A percentile compares a stretch with the other conserved stretches of the same genome.
Conservation (phyloP, 2,797 vertebrate genomes). For the Masticophis lateralis region DNA sequence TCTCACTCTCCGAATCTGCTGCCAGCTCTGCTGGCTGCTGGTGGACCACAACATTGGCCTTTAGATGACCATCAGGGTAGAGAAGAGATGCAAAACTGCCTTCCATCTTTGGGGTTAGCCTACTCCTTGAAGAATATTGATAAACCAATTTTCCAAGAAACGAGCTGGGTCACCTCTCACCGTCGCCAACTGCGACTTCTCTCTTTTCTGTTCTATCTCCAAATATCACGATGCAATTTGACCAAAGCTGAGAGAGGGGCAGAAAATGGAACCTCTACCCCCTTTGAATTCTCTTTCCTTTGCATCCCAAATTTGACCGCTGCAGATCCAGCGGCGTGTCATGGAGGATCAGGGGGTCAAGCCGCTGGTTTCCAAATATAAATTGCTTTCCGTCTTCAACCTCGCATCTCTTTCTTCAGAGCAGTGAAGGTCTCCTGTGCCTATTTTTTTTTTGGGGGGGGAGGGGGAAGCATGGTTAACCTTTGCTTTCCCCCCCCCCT, state of each 20-base stretch:
- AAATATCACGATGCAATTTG: neutral
- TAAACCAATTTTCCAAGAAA: neutral
- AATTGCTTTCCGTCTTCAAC: conserved; percentile 27
- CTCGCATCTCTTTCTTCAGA: no score
- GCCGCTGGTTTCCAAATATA: conserved; percentile 45
- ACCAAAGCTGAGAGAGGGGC: neutral
- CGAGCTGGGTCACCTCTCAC: neutral
- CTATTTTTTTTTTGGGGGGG: no score
- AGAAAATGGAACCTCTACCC: neutral
- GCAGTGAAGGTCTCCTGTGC: neutral
- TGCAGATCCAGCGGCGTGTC: conserved; percentile 38
- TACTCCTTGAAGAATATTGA: neutral
- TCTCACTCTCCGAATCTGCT: no score
- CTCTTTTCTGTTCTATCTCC: neutral
- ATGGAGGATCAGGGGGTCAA: conserved; percentile 47
- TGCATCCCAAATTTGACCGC: conserved; percentile 16
- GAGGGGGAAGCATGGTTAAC: neutral
- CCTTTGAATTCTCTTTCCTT: conserved; percentile 17
- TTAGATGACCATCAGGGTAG: neutral
- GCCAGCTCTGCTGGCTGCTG: no score
- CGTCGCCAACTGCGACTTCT: neutral
- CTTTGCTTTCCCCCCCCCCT: neutral
- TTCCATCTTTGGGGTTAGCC: neutral
- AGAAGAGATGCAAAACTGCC: neutral
- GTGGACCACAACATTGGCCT: no score